phyloP scores from a whole-genome alignment of 2,797 vertebrate species.

The Pipistrellus pipistrellus region DNA sequence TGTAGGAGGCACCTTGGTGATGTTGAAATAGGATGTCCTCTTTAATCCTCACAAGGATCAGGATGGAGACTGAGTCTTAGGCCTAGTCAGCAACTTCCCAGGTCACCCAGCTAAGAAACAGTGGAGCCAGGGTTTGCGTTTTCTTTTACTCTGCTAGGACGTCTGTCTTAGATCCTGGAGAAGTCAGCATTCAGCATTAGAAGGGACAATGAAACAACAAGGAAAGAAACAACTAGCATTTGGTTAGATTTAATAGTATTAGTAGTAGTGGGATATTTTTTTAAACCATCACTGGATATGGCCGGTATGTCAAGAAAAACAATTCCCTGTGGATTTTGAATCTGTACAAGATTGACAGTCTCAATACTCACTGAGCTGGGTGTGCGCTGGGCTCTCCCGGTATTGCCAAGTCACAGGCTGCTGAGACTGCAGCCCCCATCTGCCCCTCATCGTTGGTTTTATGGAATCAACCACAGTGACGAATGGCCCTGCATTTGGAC shows the following conservation, averaged over 20 bases:
- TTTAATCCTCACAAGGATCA: neutral
- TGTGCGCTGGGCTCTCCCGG: slow-evolving; percentile 63
- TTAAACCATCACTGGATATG: neutral
- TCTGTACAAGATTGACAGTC: neutral
- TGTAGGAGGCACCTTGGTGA: fast-evolving
- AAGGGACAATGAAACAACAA: neutral
- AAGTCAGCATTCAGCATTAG: neutral
- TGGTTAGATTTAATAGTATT: neutral
- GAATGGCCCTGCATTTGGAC: slow-evolving; percentile 86
- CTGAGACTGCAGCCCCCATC: slow-evolving; percentile 71
- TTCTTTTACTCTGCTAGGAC: neutral
- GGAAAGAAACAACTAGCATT: neutral
- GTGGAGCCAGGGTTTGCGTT: no score
- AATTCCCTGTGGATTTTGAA: neutral
- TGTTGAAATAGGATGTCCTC: no score
- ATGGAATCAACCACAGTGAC: slow-evolving; percentile 86
- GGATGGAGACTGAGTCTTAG: neutral
- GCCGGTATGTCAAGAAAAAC: neutral
- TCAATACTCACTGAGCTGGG: slow-evolving; percentile 70
- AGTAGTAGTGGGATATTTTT: neutral
- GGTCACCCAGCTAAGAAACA: neutral
- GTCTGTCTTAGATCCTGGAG: neutral
- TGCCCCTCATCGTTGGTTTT: slow-evolving; percentile 70
- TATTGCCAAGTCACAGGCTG: slow-evolving; percentile 72
- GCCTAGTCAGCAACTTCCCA: fast-evolving